These are phyloP conservation scores for Naso thynnoides DNA, from an alignment of 2,797 vertebrate species.

Conservation along the genomic window DNA sequence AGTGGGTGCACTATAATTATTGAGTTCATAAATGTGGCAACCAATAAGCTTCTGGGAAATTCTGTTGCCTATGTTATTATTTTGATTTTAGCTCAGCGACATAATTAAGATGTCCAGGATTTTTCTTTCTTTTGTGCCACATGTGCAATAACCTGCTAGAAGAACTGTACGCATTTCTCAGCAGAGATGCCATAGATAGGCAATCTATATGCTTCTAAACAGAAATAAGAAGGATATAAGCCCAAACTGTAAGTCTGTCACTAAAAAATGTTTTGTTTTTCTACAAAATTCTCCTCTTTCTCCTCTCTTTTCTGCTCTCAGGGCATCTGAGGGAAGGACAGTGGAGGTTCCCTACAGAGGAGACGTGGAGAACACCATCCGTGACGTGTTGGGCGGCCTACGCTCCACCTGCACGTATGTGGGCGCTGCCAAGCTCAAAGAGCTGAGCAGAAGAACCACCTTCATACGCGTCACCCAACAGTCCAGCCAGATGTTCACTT, in stretches of 20 bases:
- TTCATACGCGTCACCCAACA: slow-evolving; percentile 99
- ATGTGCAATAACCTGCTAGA: not conserved
- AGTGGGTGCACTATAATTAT: not conserved
- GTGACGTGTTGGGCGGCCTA: slow-evolving; percentile 95
- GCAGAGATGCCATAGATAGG: not conserved
- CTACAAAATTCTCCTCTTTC: not conserved
- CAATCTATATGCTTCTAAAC: too few relatives aligned
- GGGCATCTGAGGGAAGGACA: slow-evolving; percentile 95
- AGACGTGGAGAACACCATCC: slow-evolving; percentile 93
- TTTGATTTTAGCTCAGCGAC: not conserved
- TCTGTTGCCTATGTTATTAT: not conserved
- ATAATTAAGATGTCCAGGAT: not conserved
- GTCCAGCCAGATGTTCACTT: slow-evolving; percentile 92
- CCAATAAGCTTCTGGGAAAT: not conserved
- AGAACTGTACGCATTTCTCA: not conserved
- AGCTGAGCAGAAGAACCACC: slow-evolving; percentile 95
- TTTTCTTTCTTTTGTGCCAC: not conserved
- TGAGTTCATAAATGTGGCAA: not conserved
- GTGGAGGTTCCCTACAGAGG: slow-evolving; percentile 96
- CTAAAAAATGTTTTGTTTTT: not conserved
- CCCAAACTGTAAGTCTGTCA: not conserved
- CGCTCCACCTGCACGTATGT: slow-evolving; percentile 98
- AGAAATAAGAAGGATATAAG: not conserved
- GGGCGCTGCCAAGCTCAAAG: slow-evolving; percentile 97
- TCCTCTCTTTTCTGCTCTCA: slow-evolving; percentile 63